Base-by-base conservation (phyloP, 1,140 invertebrate genomes). In the Diabrotica undecimpunctata region DNA sequence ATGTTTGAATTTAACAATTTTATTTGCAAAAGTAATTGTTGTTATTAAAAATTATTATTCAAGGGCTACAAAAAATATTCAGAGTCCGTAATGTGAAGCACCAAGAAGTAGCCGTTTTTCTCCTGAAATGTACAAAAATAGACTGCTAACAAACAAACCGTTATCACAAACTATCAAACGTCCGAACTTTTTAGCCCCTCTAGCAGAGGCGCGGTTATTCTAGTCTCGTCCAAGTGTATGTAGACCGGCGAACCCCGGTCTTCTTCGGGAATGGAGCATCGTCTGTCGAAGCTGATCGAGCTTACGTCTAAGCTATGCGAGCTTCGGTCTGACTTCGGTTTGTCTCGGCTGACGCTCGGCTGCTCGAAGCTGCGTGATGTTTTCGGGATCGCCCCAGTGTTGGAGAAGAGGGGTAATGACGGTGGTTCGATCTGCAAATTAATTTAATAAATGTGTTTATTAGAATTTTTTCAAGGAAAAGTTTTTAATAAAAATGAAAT, bases 341-440 rank as follows among this genome's bases (percentile, higher is more conserved):
- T 72, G 52, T 63, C 50, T 38, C 25, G 25, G 25, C 67, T 41
- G 53, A 62, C 14, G 35, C 65, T 25, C 7, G 67, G 72, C 50
- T 76, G 74, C 55, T 76, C 76, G 61, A 77, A 75, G 63, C 75
- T 78, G 9, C 74, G 60, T 8, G 74, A 76, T 11, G 74, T 64
- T 54, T 74, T 75, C 51, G 66, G 69, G n/a, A 50, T 67, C 10
- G 61, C 61, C 5, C 38, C 61, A 12, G 51, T 25, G 12, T 41
- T n/a, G 13, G 41, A 5, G n/a, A 46, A n/a, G 41, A 46, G 8
- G 2, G 41, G 41, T n/a, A 46, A 6, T n/a, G 41, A 5, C 6
- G 41, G 41, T 5, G n/a, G n/a, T 46, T 46, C 41, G 3, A 46
- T 4, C 41, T 46, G 41, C 3, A 46, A 46, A 2, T 25, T 25